A percentile compares a stretch with the other conserved stretches of the same genome.
phyloP scores from a whole-genome alignment of 2,113 vertebrate species.

The Colaptes auratus region DNA sequence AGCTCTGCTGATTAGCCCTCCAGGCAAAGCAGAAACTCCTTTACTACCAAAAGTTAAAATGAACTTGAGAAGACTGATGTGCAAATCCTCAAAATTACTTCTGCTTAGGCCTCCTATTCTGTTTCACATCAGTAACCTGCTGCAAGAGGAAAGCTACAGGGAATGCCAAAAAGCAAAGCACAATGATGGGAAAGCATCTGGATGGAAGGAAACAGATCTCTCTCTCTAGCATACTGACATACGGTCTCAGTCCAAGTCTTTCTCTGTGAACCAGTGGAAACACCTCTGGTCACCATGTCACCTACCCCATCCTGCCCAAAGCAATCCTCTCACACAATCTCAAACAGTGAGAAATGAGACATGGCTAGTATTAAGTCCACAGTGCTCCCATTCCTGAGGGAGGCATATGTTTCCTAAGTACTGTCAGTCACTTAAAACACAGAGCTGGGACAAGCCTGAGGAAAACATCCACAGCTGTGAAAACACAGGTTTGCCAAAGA shows the following conservation, averaged over 20 bases:
- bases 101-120: not conserved
- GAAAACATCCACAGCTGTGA: slow-evolving; percentile 71
- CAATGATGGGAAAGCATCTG: slow-evolving; percentile 1
- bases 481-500: slow-evolving; percentile 63
- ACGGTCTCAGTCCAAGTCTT: not conserved
- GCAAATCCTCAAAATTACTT: not conserved
- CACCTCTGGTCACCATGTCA: not conserved
- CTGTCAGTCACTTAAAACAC: slow-evolving; percentile 60
- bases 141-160: not conserved
- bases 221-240: not conserved
- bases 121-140: slow-evolving; percentile 3
- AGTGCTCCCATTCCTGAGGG: slow-evolving; percentile 10
- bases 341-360: not conserved
- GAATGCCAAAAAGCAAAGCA: slow-evolving; percentile 14
- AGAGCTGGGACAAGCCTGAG: slow-evolving; percentile 41
- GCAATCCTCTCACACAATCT: not conserved
- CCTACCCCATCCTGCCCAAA: not conserved
- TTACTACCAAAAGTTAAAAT: not conserved
- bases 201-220: slow-evolving; percentile 1
- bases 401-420: slow-evolving; percentile 35
- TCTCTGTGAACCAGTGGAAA: not conserved
- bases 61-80: not conserved
- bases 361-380: not conserved
- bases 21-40: not conserved
- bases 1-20: not conserved